Evolutionary conservation across 2,113 vertebrate species (phyloP).

Genomic region (Tachycineta bicolor): DNA sequence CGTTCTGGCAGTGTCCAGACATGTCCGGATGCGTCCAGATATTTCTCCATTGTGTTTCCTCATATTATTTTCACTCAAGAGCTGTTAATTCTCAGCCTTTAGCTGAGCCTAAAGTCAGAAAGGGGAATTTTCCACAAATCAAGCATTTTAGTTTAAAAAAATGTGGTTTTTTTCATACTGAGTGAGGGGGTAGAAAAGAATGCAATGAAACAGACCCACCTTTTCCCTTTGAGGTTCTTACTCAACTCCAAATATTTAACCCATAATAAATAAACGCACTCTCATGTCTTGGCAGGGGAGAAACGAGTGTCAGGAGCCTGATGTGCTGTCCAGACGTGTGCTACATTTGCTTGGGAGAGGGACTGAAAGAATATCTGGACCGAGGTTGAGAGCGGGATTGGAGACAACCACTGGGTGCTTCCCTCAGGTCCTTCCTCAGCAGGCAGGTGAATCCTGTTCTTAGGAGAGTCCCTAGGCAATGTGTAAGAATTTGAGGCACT

Average conservation of each 20-base stretch:
- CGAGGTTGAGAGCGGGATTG: fast-evolving
- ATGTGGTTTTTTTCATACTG: not conserved
- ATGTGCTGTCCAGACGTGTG: slow-evolving; percentile 13
- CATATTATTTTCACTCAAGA: not conserved
- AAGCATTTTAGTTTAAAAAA: not conserved
- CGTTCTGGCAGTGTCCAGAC: not conserved
- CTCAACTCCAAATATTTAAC: slow-evolving; percentile 31
- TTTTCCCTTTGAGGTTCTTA: slow-evolving; percentile 43
- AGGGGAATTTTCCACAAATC: not conserved
- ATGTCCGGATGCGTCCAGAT: not conserved
- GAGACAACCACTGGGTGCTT: fast-evolving
- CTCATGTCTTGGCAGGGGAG: slow-evolving; percentile 5
- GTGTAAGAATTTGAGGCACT: not conserved
- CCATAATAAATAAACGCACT: slow-evolving; percentile 16
- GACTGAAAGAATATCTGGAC: not conserved
- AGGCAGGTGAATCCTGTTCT: not conserved
- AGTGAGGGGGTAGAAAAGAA: not conserved
- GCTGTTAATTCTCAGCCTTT: not conserved
- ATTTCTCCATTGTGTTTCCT: slow-evolving; percentile 24
- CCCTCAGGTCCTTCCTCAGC: not conserved
- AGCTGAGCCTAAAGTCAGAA: not conserved
- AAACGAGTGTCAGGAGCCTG: not conserved
- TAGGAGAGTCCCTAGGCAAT: fast-evolving
- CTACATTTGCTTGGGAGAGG: not conserved
- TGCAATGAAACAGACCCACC: not conserved